Percentiles rank a stretch among this genome's conserved stretches.
Evolutionary conservation across 2,888 invertebrate genomes (phyloP).

Genomic region (Odontocerum albicorne): DNA sequence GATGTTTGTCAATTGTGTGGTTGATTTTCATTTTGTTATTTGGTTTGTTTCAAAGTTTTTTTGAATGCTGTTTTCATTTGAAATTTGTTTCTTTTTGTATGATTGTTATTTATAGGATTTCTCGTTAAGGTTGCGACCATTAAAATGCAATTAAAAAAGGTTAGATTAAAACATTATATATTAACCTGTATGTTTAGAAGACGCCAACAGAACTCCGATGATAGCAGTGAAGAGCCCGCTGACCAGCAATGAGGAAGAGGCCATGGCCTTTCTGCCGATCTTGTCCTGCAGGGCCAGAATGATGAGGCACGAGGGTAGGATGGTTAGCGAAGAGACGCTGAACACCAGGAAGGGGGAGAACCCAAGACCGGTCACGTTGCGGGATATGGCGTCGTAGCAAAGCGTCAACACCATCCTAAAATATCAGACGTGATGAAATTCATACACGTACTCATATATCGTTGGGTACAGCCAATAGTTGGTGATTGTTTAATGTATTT

Average conservation of each 20-base stretch:
- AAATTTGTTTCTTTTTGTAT: not conserved
- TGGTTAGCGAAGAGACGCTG: constrained; percentile 56
- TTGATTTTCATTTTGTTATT: too few species aligned
- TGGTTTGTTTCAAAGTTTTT: too few species aligned
- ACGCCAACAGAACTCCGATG: constrained; percentile 49
- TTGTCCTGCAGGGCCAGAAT: constrained; percentile 47
- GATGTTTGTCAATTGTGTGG: too few species aligned
- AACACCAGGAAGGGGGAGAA: constrained; percentile 60
- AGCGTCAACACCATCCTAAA: constrained; percentile 61
- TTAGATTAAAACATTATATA: too few species aligned
- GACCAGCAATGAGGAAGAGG: constrained; percentile 53
- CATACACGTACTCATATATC: too few species aligned
- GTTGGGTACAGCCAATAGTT: too few species aligned
- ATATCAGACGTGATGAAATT: too few species aligned
- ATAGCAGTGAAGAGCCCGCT: constrained; percentile 55
- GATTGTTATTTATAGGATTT: not conserved
- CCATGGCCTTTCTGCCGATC: constrained; percentile 56
- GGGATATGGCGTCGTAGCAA: constrained; percentile 61
- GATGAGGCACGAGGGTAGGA: constrained; percentile 59
- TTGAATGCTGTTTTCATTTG: too few species aligned
- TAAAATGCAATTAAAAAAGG: too few species aligned
- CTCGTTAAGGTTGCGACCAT: not conserved
- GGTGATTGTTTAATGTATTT: too few species aligned
- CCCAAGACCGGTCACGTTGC: constrained; percentile 58
- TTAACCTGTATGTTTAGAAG: constrained; percentile 19